Evolutionary conservation across 1,140 invertebrate genomes (phyloP).

Genomic region (Fragariocoptes setiger): DNA sequence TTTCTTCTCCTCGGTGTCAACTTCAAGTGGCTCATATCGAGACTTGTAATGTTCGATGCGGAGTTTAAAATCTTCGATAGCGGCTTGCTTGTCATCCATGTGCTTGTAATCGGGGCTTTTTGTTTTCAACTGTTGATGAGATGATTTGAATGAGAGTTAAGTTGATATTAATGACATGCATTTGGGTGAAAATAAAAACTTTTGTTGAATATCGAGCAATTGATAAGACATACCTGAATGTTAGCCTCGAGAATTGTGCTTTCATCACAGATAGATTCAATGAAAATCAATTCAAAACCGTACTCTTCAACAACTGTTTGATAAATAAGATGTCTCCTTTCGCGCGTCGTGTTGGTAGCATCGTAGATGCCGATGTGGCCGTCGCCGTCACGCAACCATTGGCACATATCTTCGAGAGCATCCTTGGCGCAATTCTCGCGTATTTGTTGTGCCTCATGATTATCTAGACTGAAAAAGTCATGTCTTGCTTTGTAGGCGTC

Average conservation of each 20-base stretch:
- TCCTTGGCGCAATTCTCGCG: conserved; percentile 58
- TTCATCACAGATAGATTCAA: conserved; percentile 90
- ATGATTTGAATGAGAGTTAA: too few species aligned
- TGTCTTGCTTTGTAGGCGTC: conserved; percentile 60
- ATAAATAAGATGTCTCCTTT: conserved; percentile 50
- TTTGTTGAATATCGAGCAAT: too few species aligned
- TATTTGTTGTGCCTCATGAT: conserved; percentile 75
- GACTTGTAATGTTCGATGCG: conserved; percentile 84
- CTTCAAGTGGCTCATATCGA: conserved; percentile 56
- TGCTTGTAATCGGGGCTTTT: conserved; percentile 87
- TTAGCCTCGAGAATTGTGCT: conserved; percentile 78
- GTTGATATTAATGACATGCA: too few species aligned
- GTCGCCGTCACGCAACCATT: conserved; percentile 38
- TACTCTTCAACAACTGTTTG: conserved; percentile 59
- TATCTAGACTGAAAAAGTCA: conserved; percentile 74
- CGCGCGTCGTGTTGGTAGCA: conserved; percentile 82
- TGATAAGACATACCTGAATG: too few species aligned
- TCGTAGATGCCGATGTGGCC: conserved; percentile 91
- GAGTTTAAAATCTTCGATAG: conserved; percentile 67
- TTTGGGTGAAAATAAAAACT: too few species aligned
- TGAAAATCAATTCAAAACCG: conserved; percentile 82
- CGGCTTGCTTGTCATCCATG: conserved; percentile 56
- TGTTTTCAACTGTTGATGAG: conserved; percentile 92
- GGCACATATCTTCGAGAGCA: conserved; percentile 59
- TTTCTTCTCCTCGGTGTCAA: conserved; percentile 23